Base-by-base conservation (phyloP, 1,140 invertebrate genomes). In the Cecropterus lyciades region DNA sequence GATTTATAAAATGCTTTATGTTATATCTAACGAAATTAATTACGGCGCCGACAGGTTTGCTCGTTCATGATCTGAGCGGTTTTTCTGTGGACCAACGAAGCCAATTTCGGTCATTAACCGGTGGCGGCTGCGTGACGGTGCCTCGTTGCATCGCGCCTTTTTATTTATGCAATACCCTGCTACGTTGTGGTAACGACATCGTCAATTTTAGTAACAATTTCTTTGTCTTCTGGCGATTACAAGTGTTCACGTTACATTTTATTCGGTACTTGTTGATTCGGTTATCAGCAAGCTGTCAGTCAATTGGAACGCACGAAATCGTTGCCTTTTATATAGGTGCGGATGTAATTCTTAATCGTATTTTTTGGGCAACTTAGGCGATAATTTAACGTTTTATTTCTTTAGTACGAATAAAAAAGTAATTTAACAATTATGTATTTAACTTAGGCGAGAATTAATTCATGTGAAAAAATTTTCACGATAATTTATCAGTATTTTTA, bases 81-180 rank as follows among this genome's bases (percentile, higher is more conserved):
- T 57, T 57, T 43, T 45, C 20, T 30, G 42, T 45, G 40, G 17
- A 11, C 13, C 24, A 45, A 45, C n/a, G 20, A 45, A 27, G 20
- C 55, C 55, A 45, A 43, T 57, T 57, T 57, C 55, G 42, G 55
- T 45, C 55, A 56, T 43, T 56, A 56, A 43, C 53, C 37, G 20
- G 20, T n/a, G 40, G 37, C 53, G 11, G 53, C 49, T 20, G 27
- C 49, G 40, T 24, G 55, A 24, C 55, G 20, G 17, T 0, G 46
- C 20, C 55, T 53, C 51, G 30, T 37, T 53, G 16, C 4, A 53
- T 37, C 51, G 10, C 15, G 3, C n/a, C 13, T 43, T 27, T 57
- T 45, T 45, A 43, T 27, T 57, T 43, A 40, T 45, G 55, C 55
- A 57, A 57, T 27, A 45, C 40, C 30, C 17, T 57, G 45, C 11